phyloP scores from a whole-genome alignment of 2,113 vertebrate genomes.

The Charina bottae region DNA sequence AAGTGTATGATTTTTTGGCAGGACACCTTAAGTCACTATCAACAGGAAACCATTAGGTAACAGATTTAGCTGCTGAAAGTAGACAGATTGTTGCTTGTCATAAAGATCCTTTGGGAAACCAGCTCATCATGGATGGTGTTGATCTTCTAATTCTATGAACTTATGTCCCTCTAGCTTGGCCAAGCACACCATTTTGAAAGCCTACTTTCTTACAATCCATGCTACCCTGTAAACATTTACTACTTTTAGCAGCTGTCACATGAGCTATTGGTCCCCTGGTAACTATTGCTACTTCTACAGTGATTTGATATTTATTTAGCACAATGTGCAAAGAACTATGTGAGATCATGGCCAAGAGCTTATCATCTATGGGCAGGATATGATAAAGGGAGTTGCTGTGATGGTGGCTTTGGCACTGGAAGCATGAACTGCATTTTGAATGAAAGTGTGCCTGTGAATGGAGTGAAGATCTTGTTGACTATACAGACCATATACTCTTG shows the following conservation, averaged over 20 bases:
- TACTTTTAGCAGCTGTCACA: neutral
- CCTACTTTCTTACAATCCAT: neutral
- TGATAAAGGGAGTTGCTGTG: neutral
- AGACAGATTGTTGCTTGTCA: neutral
- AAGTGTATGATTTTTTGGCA: neutral
- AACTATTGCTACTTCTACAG: neutral
- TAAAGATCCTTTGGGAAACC: neutral
- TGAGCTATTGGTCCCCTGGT: neutral
- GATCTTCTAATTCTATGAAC: neutral
- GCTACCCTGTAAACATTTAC: neutral
- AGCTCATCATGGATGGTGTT: constrained; percentile 1
- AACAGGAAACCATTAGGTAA: neutral
- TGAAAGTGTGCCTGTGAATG: neutral
- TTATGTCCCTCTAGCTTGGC: neutral
- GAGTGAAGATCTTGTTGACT: neutral
- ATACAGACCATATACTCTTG: neutral
- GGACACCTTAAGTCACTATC: neutral
- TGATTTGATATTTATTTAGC: neutral
- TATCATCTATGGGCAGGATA: neutral
- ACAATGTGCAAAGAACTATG: neutral
- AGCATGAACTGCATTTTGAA: neutral
- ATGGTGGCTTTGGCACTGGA: neutral
- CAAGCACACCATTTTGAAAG: neutral
- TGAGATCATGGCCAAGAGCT: neutral
- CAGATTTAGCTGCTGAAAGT: neutral